A percentile compares a stretch with the other conserved stretches of the same genome.
These are phyloP conservation scores for Panopea generosa DNA, from an alignment of 2,888 invertebrate genomes.

Conservation along the genomic window DNA sequence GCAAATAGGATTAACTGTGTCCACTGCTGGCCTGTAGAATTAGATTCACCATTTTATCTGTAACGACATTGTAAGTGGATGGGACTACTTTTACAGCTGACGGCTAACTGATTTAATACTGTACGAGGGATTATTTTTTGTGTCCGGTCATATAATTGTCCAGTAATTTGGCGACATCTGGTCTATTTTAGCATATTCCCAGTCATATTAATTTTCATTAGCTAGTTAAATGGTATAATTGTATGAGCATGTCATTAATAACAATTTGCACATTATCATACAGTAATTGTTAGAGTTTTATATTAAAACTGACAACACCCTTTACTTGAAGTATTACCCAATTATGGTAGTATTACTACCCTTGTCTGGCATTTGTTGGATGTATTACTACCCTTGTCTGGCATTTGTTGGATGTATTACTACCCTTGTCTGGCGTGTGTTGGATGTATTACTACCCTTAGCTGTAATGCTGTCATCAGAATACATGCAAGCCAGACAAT, in stretches of 20 bases:
- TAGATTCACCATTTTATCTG: constrained; percentile 24
- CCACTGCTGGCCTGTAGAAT: constrained; percentile 18
- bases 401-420: too few species aligned
- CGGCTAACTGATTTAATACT: neutral
- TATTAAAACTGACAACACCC: too few species aligned
- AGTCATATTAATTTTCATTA: constrained; percentile 39
- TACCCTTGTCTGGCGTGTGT: too few species aligned
- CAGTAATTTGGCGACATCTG: constrained; percentile 37
- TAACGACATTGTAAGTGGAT: constrained; percentile 23
- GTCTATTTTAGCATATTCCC: constrained; percentile 25
- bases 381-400: too few species aligned
- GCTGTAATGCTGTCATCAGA: too few species aligned
- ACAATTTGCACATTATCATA: too few species aligned
- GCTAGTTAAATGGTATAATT: neutral
- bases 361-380: too few species aligned
- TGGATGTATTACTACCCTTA: too few species aligned
- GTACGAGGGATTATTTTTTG: neutral
- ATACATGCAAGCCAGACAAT: too few species aligned
- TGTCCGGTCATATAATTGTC: constrained; percentile 36
- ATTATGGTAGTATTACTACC: too few species aligned
- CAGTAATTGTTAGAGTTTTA: too few species aligned
- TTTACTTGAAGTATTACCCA: too few species aligned
- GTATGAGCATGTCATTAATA: neutral
- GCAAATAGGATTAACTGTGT: neutral
- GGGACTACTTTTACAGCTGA: constrained; percentile 28